A percentile compares a stretch with the other conserved stretches of the same genome.
Conservation (phyloP, 2,797 vertebrate species). For the Bovichtus diacanthus region DNA sequence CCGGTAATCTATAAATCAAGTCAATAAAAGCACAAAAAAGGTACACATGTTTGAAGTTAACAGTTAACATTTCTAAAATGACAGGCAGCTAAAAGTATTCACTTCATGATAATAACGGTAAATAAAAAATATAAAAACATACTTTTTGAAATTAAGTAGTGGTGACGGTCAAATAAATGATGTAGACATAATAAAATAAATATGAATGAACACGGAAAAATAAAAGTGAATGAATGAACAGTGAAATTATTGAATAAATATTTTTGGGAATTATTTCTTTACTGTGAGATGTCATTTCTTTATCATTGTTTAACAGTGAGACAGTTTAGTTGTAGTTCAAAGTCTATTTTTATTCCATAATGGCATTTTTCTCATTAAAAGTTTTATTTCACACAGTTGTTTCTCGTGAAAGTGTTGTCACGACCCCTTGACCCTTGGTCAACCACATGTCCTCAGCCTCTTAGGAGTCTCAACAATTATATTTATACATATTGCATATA, state of each 20-base stretch:
- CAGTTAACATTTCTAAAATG: neutral
- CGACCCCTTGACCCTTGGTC: neutral
- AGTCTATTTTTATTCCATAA: neutral
- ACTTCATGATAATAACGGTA: neutral
- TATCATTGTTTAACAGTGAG: too few species aligned
- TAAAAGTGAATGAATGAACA: too few species aligned
- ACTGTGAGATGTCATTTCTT: too few species aligned
- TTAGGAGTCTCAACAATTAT: too few species aligned
- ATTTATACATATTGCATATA: too few species aligned
- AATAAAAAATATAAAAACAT: neutral
- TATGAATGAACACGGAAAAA: too few species aligned
- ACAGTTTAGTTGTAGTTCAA: neutral
- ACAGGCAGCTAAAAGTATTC: neutral
- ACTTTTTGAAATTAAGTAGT: neutral
- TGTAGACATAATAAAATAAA: too few species aligned
- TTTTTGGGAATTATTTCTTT: too few species aligned
- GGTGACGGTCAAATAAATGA: neutral
- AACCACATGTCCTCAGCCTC: neutral
- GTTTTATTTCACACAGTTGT: neutral
- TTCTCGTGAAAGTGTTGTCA: neutral
- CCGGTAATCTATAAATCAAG: neutral
- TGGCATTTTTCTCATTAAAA: neutral
- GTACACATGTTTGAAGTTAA: too few species aligned
- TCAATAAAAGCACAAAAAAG: neutral
- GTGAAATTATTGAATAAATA: too few species aligned